phyloP scores from a whole-genome alignment of 2,797 vertebrate species.

The Eulemur rubriventer region DNA sequence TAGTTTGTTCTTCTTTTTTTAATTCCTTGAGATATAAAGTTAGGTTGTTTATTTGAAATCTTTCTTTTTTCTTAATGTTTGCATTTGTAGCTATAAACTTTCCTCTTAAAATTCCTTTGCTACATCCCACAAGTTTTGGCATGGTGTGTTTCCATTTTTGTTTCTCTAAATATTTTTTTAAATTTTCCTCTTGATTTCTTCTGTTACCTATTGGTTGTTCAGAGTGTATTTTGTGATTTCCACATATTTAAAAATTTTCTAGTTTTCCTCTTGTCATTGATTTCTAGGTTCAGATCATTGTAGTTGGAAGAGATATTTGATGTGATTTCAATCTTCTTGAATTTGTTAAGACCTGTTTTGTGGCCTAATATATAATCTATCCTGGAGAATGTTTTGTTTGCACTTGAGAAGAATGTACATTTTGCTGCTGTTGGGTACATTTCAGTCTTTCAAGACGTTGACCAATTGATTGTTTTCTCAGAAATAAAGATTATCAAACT shows the following conservation, averaged over 20 bases:
- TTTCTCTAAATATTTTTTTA: background rate
- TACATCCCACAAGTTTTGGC: background rate
- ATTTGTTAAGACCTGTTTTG: constrained; percentile 1
- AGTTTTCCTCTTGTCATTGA: background rate
- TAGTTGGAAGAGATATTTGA: background rate
- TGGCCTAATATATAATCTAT: background rate
- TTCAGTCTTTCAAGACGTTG: constrained; percentile 50
- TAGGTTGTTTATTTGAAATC: background rate
- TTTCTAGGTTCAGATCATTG: background rate
- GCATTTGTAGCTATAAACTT: background rate
- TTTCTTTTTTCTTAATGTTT: background rate
- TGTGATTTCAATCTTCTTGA: background rate
- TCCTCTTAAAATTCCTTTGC: background rate
- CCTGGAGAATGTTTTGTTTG: background rate
- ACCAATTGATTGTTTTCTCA: constrained; percentile 26
- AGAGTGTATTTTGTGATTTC: background rate
- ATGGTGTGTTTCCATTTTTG: background rate
- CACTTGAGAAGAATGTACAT: background rate
- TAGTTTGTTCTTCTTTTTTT: background rate
- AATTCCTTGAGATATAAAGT: background rate
- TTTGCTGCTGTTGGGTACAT: constrained; percentile 17
- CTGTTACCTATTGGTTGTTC: background rate
- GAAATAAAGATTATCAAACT: constrained; percentile 19
- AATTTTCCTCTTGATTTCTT: background rate
- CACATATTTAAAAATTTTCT: background rate